phyloP scores from a whole-genome alignment of 1,140 invertebrate genomes.

The Oncopeltus fasciatus region DNA sequence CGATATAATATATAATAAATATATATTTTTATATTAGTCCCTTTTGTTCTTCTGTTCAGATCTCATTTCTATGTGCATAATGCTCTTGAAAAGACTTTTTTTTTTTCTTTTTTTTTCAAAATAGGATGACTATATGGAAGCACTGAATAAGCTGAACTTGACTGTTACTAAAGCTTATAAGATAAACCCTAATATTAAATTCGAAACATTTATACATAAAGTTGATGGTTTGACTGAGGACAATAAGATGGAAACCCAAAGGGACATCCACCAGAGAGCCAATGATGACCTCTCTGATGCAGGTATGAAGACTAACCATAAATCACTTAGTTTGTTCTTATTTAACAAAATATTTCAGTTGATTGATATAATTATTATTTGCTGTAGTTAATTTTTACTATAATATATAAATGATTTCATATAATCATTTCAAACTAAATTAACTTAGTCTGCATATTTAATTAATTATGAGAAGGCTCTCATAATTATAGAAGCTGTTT shows the following conservation, averaged over 20 bases:
- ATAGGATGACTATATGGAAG: conserved; percentile 92
- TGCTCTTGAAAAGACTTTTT: too few relatives aligned
- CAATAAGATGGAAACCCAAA: conserved; percentile 94
- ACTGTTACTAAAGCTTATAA: conserved; percentile 91
- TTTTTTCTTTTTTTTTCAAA: conserved; percentile 25
- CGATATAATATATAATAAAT: too few relatives aligned
- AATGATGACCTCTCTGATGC: conserved; percentile 87
- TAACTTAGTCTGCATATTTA: too few relatives aligned
- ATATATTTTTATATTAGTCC: too few relatives aligned
- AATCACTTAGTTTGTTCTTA: too few relatives aligned
- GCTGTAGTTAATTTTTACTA: neutral
- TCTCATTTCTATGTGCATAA: too few relatives aligned
- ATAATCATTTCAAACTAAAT: too few relatives aligned
- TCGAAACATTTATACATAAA: conserved; percentile 98
- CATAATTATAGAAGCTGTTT: too few relatives aligned
- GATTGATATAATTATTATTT: neutral
- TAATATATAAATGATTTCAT: too few relatives aligned
- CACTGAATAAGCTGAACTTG: conserved; percentile 77
- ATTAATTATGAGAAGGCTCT: too few relatives aligned
- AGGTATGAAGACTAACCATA: conserved; percentile 37
- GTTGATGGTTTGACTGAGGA: conserved; percentile 97
- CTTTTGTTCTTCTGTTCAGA: too few relatives aligned
- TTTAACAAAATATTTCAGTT: too few relatives aligned
- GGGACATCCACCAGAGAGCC: conserved; percentile 93
- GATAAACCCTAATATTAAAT: conserved; percentile 91